These are phyloP conservation scores for Apoderus coryli DNA, from an alignment of 2,888 invertebrate species.

Conservation along the genomic window DNA sequence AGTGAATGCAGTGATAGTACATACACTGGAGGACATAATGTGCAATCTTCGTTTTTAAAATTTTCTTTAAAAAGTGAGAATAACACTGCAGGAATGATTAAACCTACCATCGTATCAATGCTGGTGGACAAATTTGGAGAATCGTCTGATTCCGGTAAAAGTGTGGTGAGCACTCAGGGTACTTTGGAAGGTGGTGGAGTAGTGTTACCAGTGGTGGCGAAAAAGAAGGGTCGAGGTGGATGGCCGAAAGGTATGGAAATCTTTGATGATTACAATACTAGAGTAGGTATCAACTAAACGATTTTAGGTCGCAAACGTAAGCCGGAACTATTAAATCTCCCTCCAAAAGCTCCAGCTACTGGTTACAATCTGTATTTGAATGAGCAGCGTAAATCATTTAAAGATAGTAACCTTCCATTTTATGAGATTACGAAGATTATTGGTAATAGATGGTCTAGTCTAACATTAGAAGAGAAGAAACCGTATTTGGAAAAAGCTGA, in stretches of 20 bases:
- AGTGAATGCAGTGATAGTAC: slow-evolving; percentile 29
- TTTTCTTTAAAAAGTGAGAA: slow-evolving; percentile 6
- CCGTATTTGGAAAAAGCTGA: slow-evolving; percentile 40
- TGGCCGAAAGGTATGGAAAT: slow-evolving; percentile 50
- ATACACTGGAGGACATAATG: slow-evolving; percentile 4
- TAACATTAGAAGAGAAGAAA: slow-evolving; percentile 38
- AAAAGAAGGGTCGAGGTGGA: slow-evolving; percentile 38
- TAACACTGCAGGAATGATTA: background rate
- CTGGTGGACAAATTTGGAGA: slow-evolving; percentile 15
- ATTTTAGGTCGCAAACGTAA: slow-evolving; percentile 43
- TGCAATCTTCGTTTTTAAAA: slow-evolving; percentile 11
- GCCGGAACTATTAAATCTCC: slow-evolving; percentile 34
- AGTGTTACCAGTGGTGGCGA: slow-evolving; percentile 13
- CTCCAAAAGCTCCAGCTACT: slow-evolving; percentile 42
- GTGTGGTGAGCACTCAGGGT: slow-evolving; percentile 10
- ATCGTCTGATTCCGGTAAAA: slow-evolving; percentile 14
- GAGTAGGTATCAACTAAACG: no score
- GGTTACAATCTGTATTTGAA: slow-evolving; percentile 42
- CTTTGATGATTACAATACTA: no score
- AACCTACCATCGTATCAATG: slow-evolving; percentile 1
- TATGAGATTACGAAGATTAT: slow-evolving; percentile 40
- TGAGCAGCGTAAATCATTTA: slow-evolving; percentile 39
- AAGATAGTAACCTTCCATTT: slow-evolving; percentile 36
- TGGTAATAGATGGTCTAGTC: slow-evolving; percentile 41
- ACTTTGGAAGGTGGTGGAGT: slow-evolving; percentile 12